Evolutionary conservation across 2,888 invertebrate species (phyloP).

Genomic region (Isoperla grammatica): DNA sequence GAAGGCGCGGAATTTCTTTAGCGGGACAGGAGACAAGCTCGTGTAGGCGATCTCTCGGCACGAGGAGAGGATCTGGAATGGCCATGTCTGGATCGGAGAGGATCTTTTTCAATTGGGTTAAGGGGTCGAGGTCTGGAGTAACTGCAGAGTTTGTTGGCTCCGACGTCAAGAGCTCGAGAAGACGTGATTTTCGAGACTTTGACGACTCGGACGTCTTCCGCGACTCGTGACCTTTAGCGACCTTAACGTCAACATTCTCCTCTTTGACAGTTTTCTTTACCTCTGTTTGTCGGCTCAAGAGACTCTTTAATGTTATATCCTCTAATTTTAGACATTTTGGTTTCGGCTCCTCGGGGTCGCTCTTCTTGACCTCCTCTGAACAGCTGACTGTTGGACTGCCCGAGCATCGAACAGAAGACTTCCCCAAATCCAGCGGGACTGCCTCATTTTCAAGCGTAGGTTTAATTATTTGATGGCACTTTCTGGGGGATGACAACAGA

Average conservation of each 20-base stretch:
- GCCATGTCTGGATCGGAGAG: slow-evolving; percentile 60
- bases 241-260: slow-evolving; percentile 9
- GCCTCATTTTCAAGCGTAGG: slow-evolving; percentile 39
- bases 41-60: slow-evolving; percentile 69
- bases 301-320: slow-evolving; percentile 47
- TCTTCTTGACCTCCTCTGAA: slow-evolving; percentile 51
- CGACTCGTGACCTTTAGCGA: slow-evolving; percentile 16
- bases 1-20: slow-evolving; percentile 67
- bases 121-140: slow-evolving; percentile 43
- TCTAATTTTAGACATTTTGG: slow-evolving; percentile 49
- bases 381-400: slow-evolving; percentile 70
- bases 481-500: slow-evolving; percentile 51
- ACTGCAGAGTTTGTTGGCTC: slow-evolving; percentile 43
- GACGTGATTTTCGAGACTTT: slow-evolving; percentile 40
- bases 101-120: slow-evolving; percentile 65
- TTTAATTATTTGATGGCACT: slow-evolving; percentile 44
- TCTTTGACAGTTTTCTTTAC: slow-evolving; percentile 6
- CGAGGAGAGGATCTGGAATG: slow-evolving; percentile 74
- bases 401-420: slow-evolving; percentile 49
- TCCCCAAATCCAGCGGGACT: slow-evolving; percentile 65
- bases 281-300: slow-evolving; percentile 43
- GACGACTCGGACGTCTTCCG: neutral
- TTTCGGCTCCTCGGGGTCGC: slow-evolving; percentile 42
- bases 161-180: slow-evolving; percentile 45
- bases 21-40: slow-evolving; percentile 66